phyloP scores from a whole-genome alignment of 2,888 invertebrate genomes.

The Volucella bombylans region DNA sequence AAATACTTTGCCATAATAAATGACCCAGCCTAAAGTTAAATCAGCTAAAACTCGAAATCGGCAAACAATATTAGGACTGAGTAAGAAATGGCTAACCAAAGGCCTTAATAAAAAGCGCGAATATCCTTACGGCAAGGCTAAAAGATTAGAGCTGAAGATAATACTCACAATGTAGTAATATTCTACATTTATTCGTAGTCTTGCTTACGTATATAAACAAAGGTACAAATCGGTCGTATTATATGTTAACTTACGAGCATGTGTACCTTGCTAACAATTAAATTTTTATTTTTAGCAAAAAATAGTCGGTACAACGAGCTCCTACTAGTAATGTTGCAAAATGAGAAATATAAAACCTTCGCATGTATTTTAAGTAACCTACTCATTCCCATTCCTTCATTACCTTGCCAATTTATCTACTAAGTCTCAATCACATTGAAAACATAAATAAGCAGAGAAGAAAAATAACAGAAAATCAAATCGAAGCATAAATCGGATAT shows the following conservation, averaged over 20 bases:
- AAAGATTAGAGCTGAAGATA: too few relatives aligned
- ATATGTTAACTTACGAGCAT: too few relatives aligned
- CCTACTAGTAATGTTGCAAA: not conserved
- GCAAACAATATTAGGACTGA: too few relatives aligned
- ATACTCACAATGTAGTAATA: too few relatives aligned
- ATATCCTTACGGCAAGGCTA: too few relatives aligned
- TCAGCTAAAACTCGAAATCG: too few relatives aligned
- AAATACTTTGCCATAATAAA: too few relatives aligned
- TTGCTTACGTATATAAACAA: slow-evolving; percentile 2
- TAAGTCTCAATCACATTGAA: slow-evolving; percentile 42
- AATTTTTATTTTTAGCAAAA: slow-evolving; percentile 41
- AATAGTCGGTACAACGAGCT: not conserved
- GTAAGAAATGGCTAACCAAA: too few relatives aligned
- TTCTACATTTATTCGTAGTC: too few relatives aligned
- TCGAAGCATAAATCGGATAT: slow-evolving; percentile 54
- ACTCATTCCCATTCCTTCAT: slow-evolving; percentile 40
- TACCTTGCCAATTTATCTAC: slow-evolving; percentile 20
- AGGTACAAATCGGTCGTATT: too few relatives aligned
- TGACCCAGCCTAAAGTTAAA: too few relatives aligned
- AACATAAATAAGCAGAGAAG: not conserved
- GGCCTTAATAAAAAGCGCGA: too few relatives aligned
- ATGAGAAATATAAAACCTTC: not conserved
- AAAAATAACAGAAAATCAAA: slow-evolving; percentile 26
- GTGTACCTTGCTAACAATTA: slow-evolving; percentile 21
- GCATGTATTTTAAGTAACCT: not conserved